Conservation (phyloP, 2,888 invertebrate species). For the Trimorus sp. region DNA sequence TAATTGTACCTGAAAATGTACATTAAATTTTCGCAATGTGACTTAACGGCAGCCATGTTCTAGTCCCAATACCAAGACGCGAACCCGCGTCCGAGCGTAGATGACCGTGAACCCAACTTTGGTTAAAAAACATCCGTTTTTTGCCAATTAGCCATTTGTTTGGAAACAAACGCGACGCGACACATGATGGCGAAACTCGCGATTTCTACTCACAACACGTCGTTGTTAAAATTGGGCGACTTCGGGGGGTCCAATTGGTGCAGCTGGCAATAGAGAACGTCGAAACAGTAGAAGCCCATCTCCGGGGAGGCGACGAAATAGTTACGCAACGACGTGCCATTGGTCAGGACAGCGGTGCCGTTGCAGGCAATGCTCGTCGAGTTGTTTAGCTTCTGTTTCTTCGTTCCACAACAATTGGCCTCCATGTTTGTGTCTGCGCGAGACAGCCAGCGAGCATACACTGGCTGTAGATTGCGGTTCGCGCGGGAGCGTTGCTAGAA, state of each 20-base stretch:
- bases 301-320: slow-evolving; percentile 91
- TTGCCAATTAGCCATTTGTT: too few species aligned
- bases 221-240: slow-evolving; percentile 95
- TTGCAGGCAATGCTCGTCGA: slow-evolving; percentile 84
- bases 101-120: too few species aligned
- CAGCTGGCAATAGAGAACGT: slow-evolving; percentile 97
- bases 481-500: too few species aligned
- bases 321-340: slow-evolving; percentile 81
- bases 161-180: too few species aligned
- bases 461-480: background rate
- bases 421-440: slow-evolving; percentile 85
- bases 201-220: slow-evolving; percentile 91
- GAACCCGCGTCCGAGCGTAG: too few species aligned
- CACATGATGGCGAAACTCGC: too few species aligned
- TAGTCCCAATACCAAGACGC: too few species aligned
- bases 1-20: too few species aligned
- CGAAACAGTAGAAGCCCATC: slow-evolving; percentile 99
- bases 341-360: slow-evolving; percentile 83
- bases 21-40: too few species aligned
- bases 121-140: too few species aligned
- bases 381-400: slow-evolving; percentile 94
- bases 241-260: slow-evolving; percentile 96
- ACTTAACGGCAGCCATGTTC: too few species aligned
- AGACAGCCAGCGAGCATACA: slow-evolving; percentile 28
- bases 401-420: slow-evolving; percentile 95